A percentile compares a stretch with the other conserved stretches of the same genome.
Evolutionary conservation across 37 sponge, comb jelly and placozoan genomes (phyloP).

Genomic region (Amphimedon queenslandica): DNA sequence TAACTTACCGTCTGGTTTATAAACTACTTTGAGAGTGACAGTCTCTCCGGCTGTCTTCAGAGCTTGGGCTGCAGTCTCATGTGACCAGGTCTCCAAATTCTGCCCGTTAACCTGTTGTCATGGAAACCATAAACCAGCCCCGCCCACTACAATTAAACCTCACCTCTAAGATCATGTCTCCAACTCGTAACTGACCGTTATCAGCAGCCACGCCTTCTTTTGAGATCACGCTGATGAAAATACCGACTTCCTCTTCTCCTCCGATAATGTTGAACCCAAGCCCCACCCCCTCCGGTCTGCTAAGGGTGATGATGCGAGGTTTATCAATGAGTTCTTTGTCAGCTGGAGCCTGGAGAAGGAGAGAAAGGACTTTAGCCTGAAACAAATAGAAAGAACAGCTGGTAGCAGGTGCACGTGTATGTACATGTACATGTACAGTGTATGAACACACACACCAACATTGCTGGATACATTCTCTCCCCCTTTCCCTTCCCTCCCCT

Average conservation of each 20-base stretch:
- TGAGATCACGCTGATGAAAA: conserved; percentile 87
- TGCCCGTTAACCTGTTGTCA: conserved; percentile 85
- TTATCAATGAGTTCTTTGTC: conserved; percentile 1
- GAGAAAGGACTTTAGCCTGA: background rate
- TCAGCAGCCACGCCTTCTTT: conserved; percentile 82
- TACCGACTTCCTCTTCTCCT: conserved; percentile 83
- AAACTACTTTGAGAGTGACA: conserved; percentile 73
- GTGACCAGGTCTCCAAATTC: conserved; percentile 57
- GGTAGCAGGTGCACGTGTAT: too few relatives aligned
- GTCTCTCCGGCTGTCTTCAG: conserved; percentile 67
- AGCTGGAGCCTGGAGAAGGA: background rate
- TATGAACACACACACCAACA: too few relatives aligned
- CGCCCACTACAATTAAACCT: background rate
- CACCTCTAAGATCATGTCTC: conserved; percentile 94
- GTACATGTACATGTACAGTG: too few relatives aligned
- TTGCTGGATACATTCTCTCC: too few relatives aligned
- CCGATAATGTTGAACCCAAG: conserved; percentile 97
- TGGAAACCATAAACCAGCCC: background rate
- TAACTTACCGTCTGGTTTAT: conserved; percentile 60
- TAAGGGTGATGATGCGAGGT: conserved; percentile 30
- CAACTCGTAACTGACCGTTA: conserved; percentile 62
- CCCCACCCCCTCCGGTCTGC: conserved; percentile 50
- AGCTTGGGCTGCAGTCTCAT: conserved; percentile 82
- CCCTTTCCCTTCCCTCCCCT: too few relatives aligned
- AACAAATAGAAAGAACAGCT: background rate